Evolutionary conservation across 53 echinoderm and acorn worm genomes (phyloP).

Genomic region (Hippasteria phrygiana): DNA sequence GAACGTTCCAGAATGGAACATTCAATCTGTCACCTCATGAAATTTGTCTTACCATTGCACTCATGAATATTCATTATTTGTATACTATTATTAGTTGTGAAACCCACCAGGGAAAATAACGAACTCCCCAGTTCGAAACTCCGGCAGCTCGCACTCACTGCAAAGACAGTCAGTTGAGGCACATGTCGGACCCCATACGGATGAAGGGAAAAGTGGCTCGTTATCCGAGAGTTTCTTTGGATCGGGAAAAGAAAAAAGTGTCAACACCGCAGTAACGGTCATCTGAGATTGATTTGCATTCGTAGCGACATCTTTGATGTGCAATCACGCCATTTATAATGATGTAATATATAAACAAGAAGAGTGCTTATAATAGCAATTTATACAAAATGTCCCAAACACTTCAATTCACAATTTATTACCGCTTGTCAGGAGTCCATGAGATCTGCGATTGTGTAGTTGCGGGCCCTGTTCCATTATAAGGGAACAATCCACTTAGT

Average conservation of each 20-base stretch:
- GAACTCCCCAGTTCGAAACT: slow-evolving; percentile 3
- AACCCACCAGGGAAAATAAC: background rate
- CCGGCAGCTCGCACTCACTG: slow-evolving; percentile 1
- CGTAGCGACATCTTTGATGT: background rate
- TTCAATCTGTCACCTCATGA: background rate
- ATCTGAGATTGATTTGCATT: background rate
- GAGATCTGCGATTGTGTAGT: too few species aligned
- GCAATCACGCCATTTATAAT: background rate
- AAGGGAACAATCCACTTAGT: too few species aligned
- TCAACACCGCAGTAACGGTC: background rate
- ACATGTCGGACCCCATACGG: slow-evolving; percentile 33
- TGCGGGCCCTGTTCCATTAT: too few species aligned
- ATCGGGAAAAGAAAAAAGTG: background rate
- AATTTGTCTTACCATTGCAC: background rate
- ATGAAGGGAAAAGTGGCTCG: slow-evolving; percentile 48
- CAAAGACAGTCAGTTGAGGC: background rate
- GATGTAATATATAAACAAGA: too few species aligned
- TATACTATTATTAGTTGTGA: background rate
- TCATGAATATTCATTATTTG: background rate
- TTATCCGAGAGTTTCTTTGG: slow-evolving; percentile 47
- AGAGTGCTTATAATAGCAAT: too few species aligned
- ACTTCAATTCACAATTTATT: too few species aligned
- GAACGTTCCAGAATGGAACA: too few species aligned
- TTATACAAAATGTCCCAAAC: too few species aligned
- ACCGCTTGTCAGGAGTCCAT: too few species aligned